Evolutionary conservation across 2,888 invertebrate genomes (phyloP), one percentile per base, ranked within the genome.

Genomic region (Epirrhoe alternata): DNA sequence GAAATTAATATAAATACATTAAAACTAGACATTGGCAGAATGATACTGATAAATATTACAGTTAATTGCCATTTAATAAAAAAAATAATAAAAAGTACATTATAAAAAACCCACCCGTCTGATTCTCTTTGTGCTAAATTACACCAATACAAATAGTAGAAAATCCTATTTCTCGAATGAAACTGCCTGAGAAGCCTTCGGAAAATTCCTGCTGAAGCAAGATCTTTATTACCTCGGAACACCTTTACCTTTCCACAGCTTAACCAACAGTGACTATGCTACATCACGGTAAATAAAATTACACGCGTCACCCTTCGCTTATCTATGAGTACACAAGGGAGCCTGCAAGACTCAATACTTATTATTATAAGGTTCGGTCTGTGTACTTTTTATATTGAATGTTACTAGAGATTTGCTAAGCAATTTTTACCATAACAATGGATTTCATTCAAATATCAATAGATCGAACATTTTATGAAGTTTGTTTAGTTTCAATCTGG

Each of bases 171-270:
- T 78, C 76, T 72, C 49, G 68, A 73, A 77, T 76, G 75, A 74
- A 76, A 76, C 76, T 67, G 76, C 74, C 72, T 71, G 53, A 69
- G 74, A 73, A 72, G 62, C 68, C 66, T 69, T 70, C 61, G 38
- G 64, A 74, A 78, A 75, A 74, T 74, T 73, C 73, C 72, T 70
- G 64, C 74, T 74, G 69, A 73, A 73, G 74, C 76, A 76, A 77
- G 74, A 76, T 77, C 74, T 82, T 81, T 79, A 81, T 79, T 71
- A 77, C 75, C 70, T 51, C 65, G 64, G 47, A 66, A 67, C 71
- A 69, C 69, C 66, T 68, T 71, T 67, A 67, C 61, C 61, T 55
- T 47, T 10, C 6, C 49, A 50, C 45, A 54, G 55, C 6, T 24
- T 61, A 61, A 14, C 5, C 6, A 47, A 50, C 38, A 55, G 55